phyloP scores from a whole-genome alignment of 2,797 vertebrate genomes.

The Rhadinocentrus ornatus region DNA sequence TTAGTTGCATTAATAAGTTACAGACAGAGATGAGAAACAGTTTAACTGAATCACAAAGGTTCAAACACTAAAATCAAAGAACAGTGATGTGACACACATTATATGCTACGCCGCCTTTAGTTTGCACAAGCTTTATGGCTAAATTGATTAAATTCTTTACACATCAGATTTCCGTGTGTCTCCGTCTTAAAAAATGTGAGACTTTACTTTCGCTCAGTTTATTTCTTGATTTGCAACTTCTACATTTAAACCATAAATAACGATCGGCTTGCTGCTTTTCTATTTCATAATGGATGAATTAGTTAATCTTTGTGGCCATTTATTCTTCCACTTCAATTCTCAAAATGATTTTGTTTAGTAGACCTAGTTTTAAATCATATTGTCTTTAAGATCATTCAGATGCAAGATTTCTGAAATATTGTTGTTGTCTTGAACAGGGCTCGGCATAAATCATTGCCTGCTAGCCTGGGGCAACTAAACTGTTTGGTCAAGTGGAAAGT shows the following conservation, averaged over 20 bases:
- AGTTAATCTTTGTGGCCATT: background rate
- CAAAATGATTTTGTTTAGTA: background rate
- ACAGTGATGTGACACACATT: background rate
- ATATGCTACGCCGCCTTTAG: background rate
- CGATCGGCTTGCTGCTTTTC: background rate
- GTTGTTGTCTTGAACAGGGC: background rate
- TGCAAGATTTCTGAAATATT: background rate
- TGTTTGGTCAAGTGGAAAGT: background rate
- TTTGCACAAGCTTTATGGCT: background rate
- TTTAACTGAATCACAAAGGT: too few relatives aligned
- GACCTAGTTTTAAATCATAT: conserved; percentile 5
- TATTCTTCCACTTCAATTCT: conserved; percentile 20
- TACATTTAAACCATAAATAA: background rate
- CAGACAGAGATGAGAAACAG: too few relatives aligned
- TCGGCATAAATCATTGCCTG: background rate
- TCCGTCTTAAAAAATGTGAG: background rate
- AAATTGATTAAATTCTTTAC: conserved; percentile 25
- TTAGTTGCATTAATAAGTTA: too few relatives aligned
- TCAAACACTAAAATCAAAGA: conserved; percentile 4
- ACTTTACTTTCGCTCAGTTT: background rate
- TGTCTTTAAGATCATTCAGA: background rate
- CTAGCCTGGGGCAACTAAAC: background rate
- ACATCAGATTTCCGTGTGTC: conserved; percentile 11
- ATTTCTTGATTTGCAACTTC: background rate
- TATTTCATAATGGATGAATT: background rate